Conservation (phyloP, 1,140 invertebrate species). For the Branchinecta lynchi region DNA sequence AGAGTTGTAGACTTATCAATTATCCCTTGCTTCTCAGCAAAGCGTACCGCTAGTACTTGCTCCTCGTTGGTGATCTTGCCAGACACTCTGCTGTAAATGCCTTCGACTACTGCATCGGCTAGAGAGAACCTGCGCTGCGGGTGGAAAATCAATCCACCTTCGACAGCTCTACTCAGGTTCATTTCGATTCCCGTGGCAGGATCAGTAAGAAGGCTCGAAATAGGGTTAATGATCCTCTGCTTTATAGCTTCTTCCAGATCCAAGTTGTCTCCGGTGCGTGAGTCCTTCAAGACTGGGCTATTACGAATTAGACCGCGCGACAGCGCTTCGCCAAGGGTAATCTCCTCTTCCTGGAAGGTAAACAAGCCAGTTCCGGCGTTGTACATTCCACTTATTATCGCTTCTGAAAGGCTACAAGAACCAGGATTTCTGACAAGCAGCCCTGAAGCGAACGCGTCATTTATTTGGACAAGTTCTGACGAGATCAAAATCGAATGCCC, state of each 20-base stretch:
- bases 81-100: constrained; percentile 53
- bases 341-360: constrained; percentile 42
- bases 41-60: background rate
- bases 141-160: constrained; percentile 60
- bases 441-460: constrained; percentile 50
- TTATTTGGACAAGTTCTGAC: background rate
- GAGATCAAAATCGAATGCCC: constrained; percentile 41
- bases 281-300: constrained; percentile 63
- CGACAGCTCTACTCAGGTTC: constrained; percentile 58
- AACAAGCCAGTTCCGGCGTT: constrained; percentile 55
- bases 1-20: constrained; percentile 64
- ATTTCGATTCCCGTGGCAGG: constrained; percentile 52
- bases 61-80: constrained; percentile 55
- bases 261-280: constrained; percentile 55
- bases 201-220: constrained; percentile 57
- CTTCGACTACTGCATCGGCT: constrained; percentile 68
- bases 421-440: constrained; percentile 55
- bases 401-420: constrained; percentile 68
- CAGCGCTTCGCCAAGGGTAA: constrained; percentile 65
- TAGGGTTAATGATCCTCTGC: constrained; percentile 59
- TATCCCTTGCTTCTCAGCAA: constrained; percentile 54
- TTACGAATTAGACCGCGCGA: constrained; percentile 54
- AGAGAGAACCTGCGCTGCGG: constrained; percentile 64
- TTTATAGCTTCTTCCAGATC: constrained; percentile 64
- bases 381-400: constrained; percentile 62